Evolutionary conservation across 1,140 invertebrate genomes (phyloP).

Genomic region (Ptiloglossa arizonensis): DNA sequence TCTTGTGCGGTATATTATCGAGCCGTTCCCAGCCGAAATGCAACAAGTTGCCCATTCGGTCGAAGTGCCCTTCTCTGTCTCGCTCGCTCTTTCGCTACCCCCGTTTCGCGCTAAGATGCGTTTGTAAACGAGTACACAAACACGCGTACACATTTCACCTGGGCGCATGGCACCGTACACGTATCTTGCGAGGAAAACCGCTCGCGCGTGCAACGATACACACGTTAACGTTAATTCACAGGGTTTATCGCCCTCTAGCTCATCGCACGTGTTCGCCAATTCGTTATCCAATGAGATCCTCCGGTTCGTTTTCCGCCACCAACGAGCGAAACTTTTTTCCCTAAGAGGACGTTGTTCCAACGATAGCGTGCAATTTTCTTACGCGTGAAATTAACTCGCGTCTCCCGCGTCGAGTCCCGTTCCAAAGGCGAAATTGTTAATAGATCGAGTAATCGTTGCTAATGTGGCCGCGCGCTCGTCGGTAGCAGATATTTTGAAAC

Average conservation of each 20-base stretch:
- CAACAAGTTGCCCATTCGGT: constrained; percentile 80
- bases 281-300: constrained; percentile 27
- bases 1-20: constrained; percentile 70
- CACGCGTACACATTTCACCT: constrained; percentile 26
- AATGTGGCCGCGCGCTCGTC: too few species aligned
- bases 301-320: not conserved
- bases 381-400: not conserved
- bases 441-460: too few species aligned
- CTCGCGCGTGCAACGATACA: not conserved
- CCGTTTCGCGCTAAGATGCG: constrained; percentile 12
- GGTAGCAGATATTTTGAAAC: too few species aligned
- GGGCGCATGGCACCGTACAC: constrained; percentile 23
- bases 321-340: not conserved
- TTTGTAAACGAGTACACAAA: not conserved
- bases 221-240: constrained; percentile 48
- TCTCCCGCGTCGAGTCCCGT: too few species aligned
- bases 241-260: constrained; percentile 19
- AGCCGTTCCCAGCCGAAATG: constrained; percentile 71
- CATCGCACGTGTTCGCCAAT: constrained; percentile 29
- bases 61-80: constrained; percentile 58
- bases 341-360: not conserved
- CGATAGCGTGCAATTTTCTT: not conserved
- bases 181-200: constrained; percentile 1
- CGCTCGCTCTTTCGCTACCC: not conserved
- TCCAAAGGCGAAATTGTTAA: not conserved